phyloP scores from a whole-genome alignment of 2,797 vertebrate genomes.

The Sardinella longiceps region DNA sequence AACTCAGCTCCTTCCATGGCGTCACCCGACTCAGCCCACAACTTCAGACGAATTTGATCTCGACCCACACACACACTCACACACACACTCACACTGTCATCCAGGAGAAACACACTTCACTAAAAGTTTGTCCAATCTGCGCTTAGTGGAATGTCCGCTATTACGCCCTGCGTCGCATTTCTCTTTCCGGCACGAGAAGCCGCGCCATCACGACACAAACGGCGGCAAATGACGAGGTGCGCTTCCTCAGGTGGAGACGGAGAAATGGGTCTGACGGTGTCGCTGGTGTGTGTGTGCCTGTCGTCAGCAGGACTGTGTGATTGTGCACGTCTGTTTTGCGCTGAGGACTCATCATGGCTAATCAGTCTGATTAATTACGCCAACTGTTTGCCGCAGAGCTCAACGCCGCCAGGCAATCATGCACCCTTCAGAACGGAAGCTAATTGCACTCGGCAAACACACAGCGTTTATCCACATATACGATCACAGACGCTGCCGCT shows the following conservation, averaged over 20 bases:
- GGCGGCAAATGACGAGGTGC: neutral
- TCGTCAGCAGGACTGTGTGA: neutral
- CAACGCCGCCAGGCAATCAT: neutral
- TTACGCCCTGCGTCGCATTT: neutral
- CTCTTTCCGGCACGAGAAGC: too few species aligned
- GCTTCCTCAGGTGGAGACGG: neutral
- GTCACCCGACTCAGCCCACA: neutral
- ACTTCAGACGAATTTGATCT: neutral
- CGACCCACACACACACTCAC: neutral
- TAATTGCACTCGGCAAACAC: constrained; percentile 14
- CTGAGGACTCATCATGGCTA: constrained; percentile 1
- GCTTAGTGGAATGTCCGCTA: neutral
- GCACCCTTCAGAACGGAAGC: neutral
- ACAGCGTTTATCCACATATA: neutral
- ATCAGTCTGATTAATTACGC: constrained; percentile 20
- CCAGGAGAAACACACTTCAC: neutral
- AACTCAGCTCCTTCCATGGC: neutral
- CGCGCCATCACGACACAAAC: neutral
- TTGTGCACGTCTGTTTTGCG: neutral
- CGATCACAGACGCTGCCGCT: too few species aligned
- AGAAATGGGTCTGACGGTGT: neutral
- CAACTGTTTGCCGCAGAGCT: neutral
- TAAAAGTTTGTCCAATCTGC: neutral
- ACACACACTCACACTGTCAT: neutral
- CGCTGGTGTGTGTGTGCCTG: neutral